Evolutionary conservation across 1,140 invertebrate genomes (phyloP), one percentile per base, ranked within the genome.

Genomic region (Sycophila sp.): DNA sequence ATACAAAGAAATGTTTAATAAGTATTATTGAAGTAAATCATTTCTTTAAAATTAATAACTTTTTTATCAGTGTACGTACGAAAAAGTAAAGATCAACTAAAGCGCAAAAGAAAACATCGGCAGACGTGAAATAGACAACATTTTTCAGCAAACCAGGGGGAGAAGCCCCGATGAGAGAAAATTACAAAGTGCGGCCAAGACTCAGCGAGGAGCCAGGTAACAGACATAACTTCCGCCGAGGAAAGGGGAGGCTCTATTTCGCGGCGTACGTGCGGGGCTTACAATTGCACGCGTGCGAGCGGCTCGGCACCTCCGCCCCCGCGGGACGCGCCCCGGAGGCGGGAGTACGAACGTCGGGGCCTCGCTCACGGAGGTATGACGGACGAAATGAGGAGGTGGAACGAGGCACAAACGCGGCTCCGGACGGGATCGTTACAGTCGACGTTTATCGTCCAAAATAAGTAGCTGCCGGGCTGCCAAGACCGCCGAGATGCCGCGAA

Each of bases 141-240:
- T n/a, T n/a, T n/a, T n/a, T n/a, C n/a, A n/a, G n/a, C n/a, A n/a
- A n/a, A n/a, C n/a, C n/a, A 32, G 53, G 7, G 49, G 17, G 49
- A 28, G n/a, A n/a, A n/a, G n/a, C n/a, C n/a, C n/a, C n/a, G n/a
- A n/a, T n/a, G 49, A 28, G 13, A 17, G 49, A 30, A n/a, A 32
- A n/a, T 4, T 24, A 53, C 26, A n/a, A 4, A 55, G 2, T 32
- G 51, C 2, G n/a, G 8, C 1, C 17, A 17, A 47, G n/a, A 19
- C 4, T 10, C 5, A 28, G n/a, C n/a, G n/a, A n/a, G n/a, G n/a
- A n/a, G n/a, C n/a, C n/a, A n/a, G n/a, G 15, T 36, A 11, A 53
- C 51, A 65, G 63, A 65, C 63, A 65, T 55, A 65, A 65, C 49
- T 65, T 65, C 49, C 63, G 49, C 22, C 30, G 42, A n/a, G n/a